These are phyloP conservation scores for Prionace glauca DNA, from an alignment of 2,797 vertebrate species.

Conservation along the genomic window DNA sequence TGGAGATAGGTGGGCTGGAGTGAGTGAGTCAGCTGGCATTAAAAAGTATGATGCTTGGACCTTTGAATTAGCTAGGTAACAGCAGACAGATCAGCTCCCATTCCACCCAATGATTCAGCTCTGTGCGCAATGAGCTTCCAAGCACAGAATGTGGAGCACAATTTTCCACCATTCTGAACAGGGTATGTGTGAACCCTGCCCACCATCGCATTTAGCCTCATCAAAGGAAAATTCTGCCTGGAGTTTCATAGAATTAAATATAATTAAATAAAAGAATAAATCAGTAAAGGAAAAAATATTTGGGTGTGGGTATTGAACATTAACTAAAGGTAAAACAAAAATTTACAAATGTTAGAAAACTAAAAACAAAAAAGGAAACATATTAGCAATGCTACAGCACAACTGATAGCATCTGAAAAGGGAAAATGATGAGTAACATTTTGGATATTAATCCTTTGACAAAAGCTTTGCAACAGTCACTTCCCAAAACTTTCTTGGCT, in stretches of 20 bases:
- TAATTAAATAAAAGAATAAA: neutral
- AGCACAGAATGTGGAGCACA: too few species aligned
- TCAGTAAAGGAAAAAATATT: neutral
- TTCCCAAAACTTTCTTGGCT: neutral
- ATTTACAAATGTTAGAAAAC: neutral
- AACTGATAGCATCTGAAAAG: neutral
- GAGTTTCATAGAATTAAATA: neutral
- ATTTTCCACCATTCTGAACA: too few species aligned
- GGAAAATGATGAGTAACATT: neutral
- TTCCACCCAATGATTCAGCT: too few species aligned
- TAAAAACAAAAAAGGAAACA: neutral
- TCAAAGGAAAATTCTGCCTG: too few species aligned
- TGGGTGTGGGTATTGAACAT: neutral
- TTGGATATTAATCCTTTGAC: neutral
- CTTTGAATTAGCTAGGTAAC: too few species aligned
- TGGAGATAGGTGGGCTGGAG: too few species aligned
- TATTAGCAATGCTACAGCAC: neutral
- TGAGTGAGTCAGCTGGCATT: too few species aligned
- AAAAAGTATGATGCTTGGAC: too few species aligned
- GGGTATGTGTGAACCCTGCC: too few species aligned
- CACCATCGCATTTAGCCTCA: too few species aligned
- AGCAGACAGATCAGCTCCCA: too few species aligned
- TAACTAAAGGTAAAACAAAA: neutral
- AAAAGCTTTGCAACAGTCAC: neutral
- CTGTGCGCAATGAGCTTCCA: too few species aligned